A percentile compares a stretch with the other conserved stretches of the same genome.
Conservation (phyloP, 2,797 vertebrate genomes). For the Argya squamiceps region DNA sequence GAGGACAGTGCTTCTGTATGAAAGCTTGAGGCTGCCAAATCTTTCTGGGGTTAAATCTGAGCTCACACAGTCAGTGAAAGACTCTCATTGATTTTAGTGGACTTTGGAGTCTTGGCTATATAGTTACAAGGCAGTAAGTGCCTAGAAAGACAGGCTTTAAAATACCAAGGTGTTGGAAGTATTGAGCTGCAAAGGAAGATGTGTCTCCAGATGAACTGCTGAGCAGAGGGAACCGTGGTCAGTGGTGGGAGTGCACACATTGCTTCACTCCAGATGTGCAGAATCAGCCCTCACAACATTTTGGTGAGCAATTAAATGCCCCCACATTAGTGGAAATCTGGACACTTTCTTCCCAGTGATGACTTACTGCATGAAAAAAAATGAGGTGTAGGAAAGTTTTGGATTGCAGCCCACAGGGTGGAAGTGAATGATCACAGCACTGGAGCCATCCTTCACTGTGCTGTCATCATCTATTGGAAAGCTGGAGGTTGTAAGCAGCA, state of each 20-base stretch:
- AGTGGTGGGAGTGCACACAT: fast-evolving
- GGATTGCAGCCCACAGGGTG: background rate
- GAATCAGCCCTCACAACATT: background rate
- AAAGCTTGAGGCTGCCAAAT: background rate
- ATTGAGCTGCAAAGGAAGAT: background rate
- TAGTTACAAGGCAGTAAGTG: background rate
- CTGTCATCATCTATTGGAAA: conserved; percentile 59
- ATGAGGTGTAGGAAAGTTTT: background rate
- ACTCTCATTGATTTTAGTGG: background rate
- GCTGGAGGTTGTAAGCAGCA: conserved; percentile 53
- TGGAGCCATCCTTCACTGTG: conserved; percentile 37
- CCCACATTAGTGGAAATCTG: background rate
- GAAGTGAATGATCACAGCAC: conserved; percentile 31
- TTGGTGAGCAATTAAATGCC: background rate
- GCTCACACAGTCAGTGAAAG: background rate
- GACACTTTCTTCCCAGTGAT: background rate
- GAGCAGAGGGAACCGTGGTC: background rate
- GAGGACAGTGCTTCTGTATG: background rate
- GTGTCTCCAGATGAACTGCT: background rate
- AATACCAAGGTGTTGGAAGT: background rate
- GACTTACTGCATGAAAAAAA: background rate
- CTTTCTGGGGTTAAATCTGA: background rate
- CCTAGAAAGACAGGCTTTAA: background rate
- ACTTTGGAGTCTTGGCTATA: background rate
- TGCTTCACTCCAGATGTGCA: background rate